A percentile compares a stretch with the other conserved stretches of the same genome.
Evolutionary conservation across 2,888 invertebrate genomes (phyloP).

Genomic region (Drosophila neoperkinsi): DNA sequence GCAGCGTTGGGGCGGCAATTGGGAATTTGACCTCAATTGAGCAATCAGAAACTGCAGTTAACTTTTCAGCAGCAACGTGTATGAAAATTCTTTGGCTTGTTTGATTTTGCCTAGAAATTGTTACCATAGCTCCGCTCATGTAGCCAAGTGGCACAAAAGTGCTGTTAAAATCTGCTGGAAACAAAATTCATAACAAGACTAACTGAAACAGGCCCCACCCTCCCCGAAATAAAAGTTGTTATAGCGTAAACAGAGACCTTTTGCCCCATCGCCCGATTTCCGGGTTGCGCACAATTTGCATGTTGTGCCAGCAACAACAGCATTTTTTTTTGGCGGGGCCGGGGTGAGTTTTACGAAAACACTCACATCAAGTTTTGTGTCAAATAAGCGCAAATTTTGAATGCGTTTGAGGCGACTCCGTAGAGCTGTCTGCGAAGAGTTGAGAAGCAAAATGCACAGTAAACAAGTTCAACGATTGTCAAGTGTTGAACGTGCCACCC

Average conservation of each 20-base stretch:
- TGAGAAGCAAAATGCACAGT: conserved; percentile 50
- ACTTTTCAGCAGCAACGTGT: conserved; percentile 36
- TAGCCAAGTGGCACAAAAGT: conserved; percentile 70
- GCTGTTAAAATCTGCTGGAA: conserved; percentile 69
- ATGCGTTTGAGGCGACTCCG: conserved; percentile 38
- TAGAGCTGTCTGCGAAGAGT: conserved; percentile 42
- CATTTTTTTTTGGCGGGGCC: not conserved
- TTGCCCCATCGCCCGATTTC: not conserved
- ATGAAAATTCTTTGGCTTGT: conserved; percentile 49
- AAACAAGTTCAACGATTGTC: conserved; percentile 68
- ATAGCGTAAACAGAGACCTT: conserved; percentile 68
- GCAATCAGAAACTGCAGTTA: conserved; percentile 54
- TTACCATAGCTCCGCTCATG: conserved; percentile 64
- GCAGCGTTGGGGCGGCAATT: conserved; percentile 5
- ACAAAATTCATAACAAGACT: conserved; percentile 74
- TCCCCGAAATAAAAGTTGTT: conserved; percentile 57
- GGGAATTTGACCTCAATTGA: conserved; percentile 54
- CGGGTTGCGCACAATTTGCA: conserved; percentile 67
- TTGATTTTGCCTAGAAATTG: conserved; percentile 58
- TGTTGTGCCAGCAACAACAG: conserved; percentile 48
- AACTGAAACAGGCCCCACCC: not conserved
- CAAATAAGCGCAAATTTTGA: conserved; percentile 73
- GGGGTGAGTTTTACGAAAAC: not conserved
- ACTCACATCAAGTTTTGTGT: conserved; percentile 67
- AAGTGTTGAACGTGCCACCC: conserved; percentile 49